Base-by-base conservation (phyloP, 2,113 vertebrate species). In the Merops nubicus region DNA sequence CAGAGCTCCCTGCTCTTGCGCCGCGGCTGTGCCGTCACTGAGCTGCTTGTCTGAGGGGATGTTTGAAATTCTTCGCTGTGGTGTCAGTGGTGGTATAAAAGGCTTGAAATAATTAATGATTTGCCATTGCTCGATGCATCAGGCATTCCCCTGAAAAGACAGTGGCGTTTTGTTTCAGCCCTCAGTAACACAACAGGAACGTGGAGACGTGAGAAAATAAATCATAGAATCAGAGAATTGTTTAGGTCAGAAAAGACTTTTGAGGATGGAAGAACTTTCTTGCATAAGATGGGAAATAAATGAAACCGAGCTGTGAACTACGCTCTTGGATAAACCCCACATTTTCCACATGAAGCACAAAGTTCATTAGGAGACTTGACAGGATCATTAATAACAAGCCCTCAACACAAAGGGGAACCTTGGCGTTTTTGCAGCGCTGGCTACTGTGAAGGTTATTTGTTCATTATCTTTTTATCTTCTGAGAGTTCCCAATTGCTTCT, bases 11-110 rank as follows among this genome's bases (percentile, higher is more conserved):
- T 7, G 72, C 78, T 69, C 78, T 31, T 0, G 29, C 2, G 21
- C 67, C 69, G 93, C 1, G 84, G 84, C 34, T 84, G 75, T 38
- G 59, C 88, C 62, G 31, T 73, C 77, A 85, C 60, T 8, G 91
- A 87, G 70, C 25, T 42, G 63, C 94, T 88, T 89, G 93, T 96
- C 89, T n/a, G 77, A 85, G 87, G 85, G 75, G 50, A 94, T 85
- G 85, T 48, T 96, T 95, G 16, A 89, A 34, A 91, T 94, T 93
- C 92, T 90, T 90, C 45, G 0, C 63, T 26, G 74, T 28, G 79
- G 91, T 88, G 92, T 94, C 93, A 78, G 93, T 36, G 87, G 80
- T 78, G 85, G 84, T 64, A 40, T 68, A 83, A 94, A 79, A 75
- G 89, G 29, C 75, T 91, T 13, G 26, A 68, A 94, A 95, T 95